A percentile compares a stretch with the other conserved stretches of the same genome.
These are phyloP conservation scores for Plotosus lineatus DNA, from an alignment of 2,113 vertebrate species.

Conservation along the genomic window DNA sequence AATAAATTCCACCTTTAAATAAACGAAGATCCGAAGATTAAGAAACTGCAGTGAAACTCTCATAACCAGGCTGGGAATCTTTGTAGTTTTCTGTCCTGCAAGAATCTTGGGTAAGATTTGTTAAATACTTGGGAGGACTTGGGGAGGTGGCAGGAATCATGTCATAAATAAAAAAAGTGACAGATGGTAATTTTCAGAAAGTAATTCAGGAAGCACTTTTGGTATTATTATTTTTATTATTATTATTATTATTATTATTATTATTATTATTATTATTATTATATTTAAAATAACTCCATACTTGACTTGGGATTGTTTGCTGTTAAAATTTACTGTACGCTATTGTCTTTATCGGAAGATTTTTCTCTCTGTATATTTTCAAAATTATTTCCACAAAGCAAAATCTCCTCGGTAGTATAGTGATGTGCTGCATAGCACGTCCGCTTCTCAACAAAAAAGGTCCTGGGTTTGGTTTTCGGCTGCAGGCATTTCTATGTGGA, in stretches of 20 bases:
- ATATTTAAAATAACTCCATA: not conserved
- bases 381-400: not conserved
- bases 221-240: too few species aligned
- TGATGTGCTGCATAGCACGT: too few species aligned
- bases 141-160: not conserved
- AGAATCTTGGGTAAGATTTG: not conserved
- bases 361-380: not conserved
- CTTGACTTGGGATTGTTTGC: not conserved
- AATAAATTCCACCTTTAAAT: not conserved
- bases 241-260: too few species aligned
- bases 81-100: not conserved
- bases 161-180: not conserved
- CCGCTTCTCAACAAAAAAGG: too few species aligned
- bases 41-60: not conserved
- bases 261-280: too few species aligned
- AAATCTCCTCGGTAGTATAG: too few species aligned
- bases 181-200: not conserved
- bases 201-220: not conserved
- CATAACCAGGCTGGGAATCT: not conserved
- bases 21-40: too few species aligned
- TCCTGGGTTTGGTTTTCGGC: too few species aligned
- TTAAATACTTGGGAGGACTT: not conserved
- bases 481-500: too few species aligned
- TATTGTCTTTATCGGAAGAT: not conserved
- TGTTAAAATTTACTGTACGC: not conserved